Conservation (phyloP, 2,888 invertebrate genomes). For the Chymomyza amoena region DNA sequence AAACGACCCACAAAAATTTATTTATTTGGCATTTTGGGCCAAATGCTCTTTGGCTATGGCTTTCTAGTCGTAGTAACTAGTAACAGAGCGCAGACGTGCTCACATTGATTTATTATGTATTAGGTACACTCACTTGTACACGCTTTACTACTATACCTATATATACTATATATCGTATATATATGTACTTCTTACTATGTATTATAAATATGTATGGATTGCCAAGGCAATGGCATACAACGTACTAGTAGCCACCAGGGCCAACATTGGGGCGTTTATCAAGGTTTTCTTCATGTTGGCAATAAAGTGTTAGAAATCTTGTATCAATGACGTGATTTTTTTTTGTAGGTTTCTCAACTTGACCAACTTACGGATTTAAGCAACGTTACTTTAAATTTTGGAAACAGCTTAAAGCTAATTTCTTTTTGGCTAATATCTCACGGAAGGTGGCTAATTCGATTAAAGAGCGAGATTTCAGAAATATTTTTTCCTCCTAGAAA, state of each 20-base stretch:
- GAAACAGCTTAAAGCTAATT: background rate
- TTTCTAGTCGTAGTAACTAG: background rate
- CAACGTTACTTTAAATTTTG: background rate
- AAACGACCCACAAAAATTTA: background rate
- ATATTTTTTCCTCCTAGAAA: too few relatives aligned
- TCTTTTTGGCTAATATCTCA: background rate
- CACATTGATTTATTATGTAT: slow-evolving; percentile 66
- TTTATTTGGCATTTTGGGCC: slow-evolving; percentile 24
- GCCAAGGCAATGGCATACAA: slow-evolving; percentile 68
- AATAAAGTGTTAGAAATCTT: slow-evolving; percentile 64
- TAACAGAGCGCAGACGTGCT: slow-evolving; percentile 42
- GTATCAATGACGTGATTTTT: slow-evolving; percentile 10
- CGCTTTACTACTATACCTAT: background rate
- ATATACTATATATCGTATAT: background rate
- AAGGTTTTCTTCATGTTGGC: slow-evolving; percentile 46
- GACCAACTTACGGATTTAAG: background rate
- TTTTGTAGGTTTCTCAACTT: background rate
- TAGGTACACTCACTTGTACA: slow-evolving; percentile 36
- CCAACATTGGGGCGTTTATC: slow-evolving; percentile 51
- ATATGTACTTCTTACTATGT: background rate
- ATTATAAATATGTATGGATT: slow-evolving; percentile 62
- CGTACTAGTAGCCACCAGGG: slow-evolving; percentile 36
- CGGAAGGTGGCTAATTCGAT: too few relatives aligned
- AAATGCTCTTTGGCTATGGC: slow-evolving; percentile 22
- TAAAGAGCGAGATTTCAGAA: too few relatives aligned